Conservation (phyloP, 2,888 invertebrate genomes). For the Scaeva pyrastri region DNA sequence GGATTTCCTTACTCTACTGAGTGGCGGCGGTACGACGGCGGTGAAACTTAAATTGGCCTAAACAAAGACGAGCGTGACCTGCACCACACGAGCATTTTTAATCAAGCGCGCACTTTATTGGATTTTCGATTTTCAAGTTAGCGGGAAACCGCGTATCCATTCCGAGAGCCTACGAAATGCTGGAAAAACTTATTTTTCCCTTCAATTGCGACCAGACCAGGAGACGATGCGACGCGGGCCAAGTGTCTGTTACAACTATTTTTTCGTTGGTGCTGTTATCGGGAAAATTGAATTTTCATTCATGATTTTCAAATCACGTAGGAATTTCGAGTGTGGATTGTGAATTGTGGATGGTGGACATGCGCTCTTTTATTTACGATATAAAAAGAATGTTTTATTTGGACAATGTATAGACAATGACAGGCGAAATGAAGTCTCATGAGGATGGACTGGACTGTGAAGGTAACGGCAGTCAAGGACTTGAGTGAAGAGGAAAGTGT, state of each 20-base stretch:
- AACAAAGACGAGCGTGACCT: neutral
- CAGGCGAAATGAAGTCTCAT: neutral
- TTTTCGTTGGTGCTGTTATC: slow-evolving; percentile 6
- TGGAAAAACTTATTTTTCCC: neutral
- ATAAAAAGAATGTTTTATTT: neutral
- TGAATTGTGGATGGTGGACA: slow-evolving; percentile 56
- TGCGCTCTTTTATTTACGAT: slow-evolving; percentile 64
- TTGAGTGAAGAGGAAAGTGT: neutral
- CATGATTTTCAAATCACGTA: slow-evolving; percentile 47
- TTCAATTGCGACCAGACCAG: neutral
- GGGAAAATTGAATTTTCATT: slow-evolving; percentile 64
- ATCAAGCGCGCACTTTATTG: too few relatives aligned
- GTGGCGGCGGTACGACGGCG: too few relatives aligned
- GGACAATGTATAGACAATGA: neutral
- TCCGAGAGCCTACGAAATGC: neutral
- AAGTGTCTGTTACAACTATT: slow-evolving; percentile 45
- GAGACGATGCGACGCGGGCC: neutral
- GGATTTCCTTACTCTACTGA: neutral
- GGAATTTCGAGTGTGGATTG: slow-evolving; percentile 21
- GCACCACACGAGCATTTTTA: too few relatives aligned
- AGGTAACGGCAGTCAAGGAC: neutral
- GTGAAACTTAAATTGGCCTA: too few relatives aligned
- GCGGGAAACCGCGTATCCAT: neutral
- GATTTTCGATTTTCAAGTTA: too few relatives aligned
- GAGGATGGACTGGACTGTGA: neutral